Evolutionary conservation across 2,797 vertebrate species (phyloP).

Genomic region (Rhinichthys osculus): DNA sequence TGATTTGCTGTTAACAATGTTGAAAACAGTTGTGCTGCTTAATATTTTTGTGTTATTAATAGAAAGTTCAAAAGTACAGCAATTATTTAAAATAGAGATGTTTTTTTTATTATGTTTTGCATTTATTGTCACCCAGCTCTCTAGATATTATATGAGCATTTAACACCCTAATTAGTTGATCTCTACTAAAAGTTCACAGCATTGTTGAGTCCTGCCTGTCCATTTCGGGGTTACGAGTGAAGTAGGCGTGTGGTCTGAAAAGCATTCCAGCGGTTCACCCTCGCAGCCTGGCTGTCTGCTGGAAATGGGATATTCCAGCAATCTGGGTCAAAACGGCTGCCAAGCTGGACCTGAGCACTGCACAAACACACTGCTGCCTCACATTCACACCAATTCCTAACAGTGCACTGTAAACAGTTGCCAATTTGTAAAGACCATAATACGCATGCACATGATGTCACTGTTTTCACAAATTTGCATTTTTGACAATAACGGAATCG

Average conservation of each 20-base stretch:
- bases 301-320: constrained; percentile 54
- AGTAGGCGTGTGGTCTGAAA: constrained; percentile 56
- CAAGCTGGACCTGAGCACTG: constrained; percentile 47
- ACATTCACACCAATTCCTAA: constrained; percentile 22
- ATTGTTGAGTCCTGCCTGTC: constrained; percentile 16
- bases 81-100: not conserved
- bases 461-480: too few species aligned
- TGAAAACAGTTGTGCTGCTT: not conserved
- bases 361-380: constrained; percentile 37
- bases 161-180: not conserved
- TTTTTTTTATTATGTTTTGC: not conserved
- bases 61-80: not conserved
- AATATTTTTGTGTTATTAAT: not conserved
- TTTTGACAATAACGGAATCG: too few species aligned
- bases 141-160: not conserved
- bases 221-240: constrained; percentile 49
- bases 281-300: constrained; percentile 66
- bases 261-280: constrained; percentile 71
- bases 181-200: not conserved
- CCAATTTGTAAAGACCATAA: too few species aligned
- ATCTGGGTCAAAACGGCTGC: constrained; percentile 41
- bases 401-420: constrained; percentile 1
- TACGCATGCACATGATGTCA: too few species aligned
- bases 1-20: not conserved
- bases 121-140: not conserved